These are phyloP conservation scores for Urocynchramus pylzowi DNA, from an alignment of 2,113 vertebrate species.

Conservation along the genomic window DNA sequence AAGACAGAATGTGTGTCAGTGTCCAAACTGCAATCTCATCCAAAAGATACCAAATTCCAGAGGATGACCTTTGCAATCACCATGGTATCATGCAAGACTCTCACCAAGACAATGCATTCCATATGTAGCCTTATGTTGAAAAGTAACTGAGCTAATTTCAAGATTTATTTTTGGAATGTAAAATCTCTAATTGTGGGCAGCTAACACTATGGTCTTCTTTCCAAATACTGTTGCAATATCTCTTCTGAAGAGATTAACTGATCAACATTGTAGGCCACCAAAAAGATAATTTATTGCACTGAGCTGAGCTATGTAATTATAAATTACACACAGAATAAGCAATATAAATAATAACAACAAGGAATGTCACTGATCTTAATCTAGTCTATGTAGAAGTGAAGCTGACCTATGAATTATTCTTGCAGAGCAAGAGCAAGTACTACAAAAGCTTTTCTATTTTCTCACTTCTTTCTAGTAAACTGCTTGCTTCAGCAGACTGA, in stretches of 20 bases:
- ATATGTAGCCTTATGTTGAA: background rate
- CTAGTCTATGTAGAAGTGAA: background rate
- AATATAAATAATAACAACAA: background rate
- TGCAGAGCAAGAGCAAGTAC: background rate
- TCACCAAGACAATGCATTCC: constrained; percentile 5
- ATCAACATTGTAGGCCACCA: background rate
- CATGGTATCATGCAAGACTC: background rate
- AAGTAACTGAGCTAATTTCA: background rate
- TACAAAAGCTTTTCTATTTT: background rate
- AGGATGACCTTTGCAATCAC: background rate
- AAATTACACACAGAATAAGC: background rate
- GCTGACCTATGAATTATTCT: background rate
- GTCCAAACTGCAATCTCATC: background rate
- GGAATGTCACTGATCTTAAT: background rate
- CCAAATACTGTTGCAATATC: background rate
- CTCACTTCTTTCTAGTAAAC: background rate
- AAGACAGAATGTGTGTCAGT: background rate
- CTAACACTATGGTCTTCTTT: background rate
- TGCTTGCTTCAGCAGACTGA: background rate
- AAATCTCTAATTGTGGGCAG: background rate
- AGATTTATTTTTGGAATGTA: background rate
- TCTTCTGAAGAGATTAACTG: background rate
- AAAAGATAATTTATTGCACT: background rate
- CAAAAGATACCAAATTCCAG: background rate
- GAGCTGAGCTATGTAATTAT: background rate